Base-by-base conservation (phyloP, 1,140 invertebrate genomes). In the Whitmania pigra region DNA sequence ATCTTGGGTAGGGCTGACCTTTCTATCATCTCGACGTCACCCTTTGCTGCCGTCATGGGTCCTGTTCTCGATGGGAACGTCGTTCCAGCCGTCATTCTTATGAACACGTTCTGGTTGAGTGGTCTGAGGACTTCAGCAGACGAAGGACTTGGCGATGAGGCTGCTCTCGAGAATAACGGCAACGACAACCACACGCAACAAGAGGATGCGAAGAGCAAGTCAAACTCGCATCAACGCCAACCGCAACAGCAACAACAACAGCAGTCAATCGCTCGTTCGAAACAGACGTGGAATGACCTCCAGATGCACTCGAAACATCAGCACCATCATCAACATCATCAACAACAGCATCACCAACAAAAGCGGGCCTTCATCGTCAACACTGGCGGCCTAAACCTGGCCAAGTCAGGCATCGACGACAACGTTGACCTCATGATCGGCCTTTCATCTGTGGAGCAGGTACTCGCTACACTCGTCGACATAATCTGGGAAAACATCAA, bases 1-100 rank as follows among this genome's bases (percentile, higher is more conserved):
- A 85, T 90, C 84, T 72, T 96, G 4, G 87, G 93, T 77, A 83
- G 85, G 3, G 87, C 22, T 31, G 29, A 22, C 22, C 9, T 63
- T n/a, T 22, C 57, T 1, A 5, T 11, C 29, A 13, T 22, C 3
- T 63, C 29, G 9, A 17, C 6, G 1, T 22, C 57, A 13, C 29
- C 29, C 20, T 22, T 22, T 7, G 11, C 7, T 0, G 6, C 29
- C 2, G 22, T 31, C 29, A 11, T 63, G 29, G 57, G 57, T 63
- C 57, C 57, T 11, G 57, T 63, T 22, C 57, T 63, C 15, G 57
- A 63, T 7, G 22, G 22, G 22, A 22, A 15, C 6, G 29, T 63
- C 57, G 57, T 63, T 31, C 57, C 57, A n/a, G 57, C 29, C 22
- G 57, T 31, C 11, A 31, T n/a, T 1, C 29, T 63, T 7, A 22